A percentile compares a stretch with the other conserved stretches of the same genome.
Conservation (phyloP, 2,888 invertebrate genomes). For the Microctonus aethiopoides region DNA sequence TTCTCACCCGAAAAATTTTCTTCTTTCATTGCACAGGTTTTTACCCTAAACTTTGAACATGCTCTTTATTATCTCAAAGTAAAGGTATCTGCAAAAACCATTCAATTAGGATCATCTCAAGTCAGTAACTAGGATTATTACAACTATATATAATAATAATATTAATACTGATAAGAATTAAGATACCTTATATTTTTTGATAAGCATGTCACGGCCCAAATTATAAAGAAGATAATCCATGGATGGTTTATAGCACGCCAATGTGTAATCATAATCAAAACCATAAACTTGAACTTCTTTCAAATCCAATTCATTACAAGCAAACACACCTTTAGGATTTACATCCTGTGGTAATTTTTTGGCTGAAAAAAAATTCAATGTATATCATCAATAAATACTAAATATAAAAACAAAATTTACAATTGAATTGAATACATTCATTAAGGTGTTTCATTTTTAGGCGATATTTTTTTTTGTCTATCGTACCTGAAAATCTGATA, state of each 20-base stretch:
- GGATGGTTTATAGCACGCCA: slow-evolving; percentile 93
- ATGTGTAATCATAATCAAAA: slow-evolving; percentile 98
- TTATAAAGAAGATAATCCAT: slow-evolving; percentile 91
- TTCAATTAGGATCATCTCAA: neutral
- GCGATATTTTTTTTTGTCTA: too few relatives aligned
- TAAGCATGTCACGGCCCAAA: slow-evolving; percentile 86
- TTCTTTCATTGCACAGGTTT: too few relatives aligned
- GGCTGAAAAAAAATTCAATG: slow-evolving; percentile 74
- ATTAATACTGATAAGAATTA: slow-evolving; percentile 1
- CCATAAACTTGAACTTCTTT: slow-evolving; percentile 94
- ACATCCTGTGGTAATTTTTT: slow-evolving; percentile 90
- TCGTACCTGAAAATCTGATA: too few relatives aligned
- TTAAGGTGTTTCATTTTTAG: too few relatives aligned
- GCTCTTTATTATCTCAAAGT: too few relatives aligned
- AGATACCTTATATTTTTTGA: slow-evolving; percentile 86
- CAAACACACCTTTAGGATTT: slow-evolving; percentile 89
- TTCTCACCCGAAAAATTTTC: too few relatives aligned
- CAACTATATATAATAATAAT: slow-evolving; percentile 30
- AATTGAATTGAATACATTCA: too few relatives aligned
- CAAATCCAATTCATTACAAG: slow-evolving; percentile 94
- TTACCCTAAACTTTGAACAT: too few relatives aligned
- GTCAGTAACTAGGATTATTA: neutral
- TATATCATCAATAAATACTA: neutral
- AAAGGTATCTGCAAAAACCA: too few relatives aligned
- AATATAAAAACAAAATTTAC: neutral